A percentile compares a stretch with the other conserved stretches of the same genome.
These are phyloP conservation scores for Leptobrachium ailaonicum DNA, from an alignment of 2,113 vertebrate species.

Conservation along the genomic window DNA sequence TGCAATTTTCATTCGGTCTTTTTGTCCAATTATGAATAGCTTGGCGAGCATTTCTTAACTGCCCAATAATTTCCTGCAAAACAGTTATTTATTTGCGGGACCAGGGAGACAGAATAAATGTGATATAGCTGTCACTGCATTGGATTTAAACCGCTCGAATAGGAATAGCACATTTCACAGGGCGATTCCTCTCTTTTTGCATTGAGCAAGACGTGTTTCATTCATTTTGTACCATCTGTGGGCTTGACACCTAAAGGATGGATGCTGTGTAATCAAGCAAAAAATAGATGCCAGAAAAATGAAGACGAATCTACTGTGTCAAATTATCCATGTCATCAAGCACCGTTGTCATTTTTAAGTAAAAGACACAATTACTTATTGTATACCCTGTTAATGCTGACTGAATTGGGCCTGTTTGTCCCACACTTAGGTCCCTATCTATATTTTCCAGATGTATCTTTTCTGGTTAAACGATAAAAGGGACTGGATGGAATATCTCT, in stretches of 20 bases:
- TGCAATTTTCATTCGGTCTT: constrained; percentile 25
- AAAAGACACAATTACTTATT: too few relatives aligned
- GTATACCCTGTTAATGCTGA: too few relatives aligned
- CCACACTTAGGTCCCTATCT: too few relatives aligned
- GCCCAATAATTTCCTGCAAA: background rate
- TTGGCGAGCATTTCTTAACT: background rate
- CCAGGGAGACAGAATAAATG: background rate
- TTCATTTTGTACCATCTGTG: background rate
- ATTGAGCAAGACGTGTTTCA: background rate
- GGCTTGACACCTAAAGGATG: background rate
- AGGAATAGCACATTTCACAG: background rate
- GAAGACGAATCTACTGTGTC: too few relatives aligned
- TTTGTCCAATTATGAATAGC: constrained; percentile 25
- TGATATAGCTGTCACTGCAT: background rate
- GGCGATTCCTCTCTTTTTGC: background rate
- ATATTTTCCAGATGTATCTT: too few relatives aligned
- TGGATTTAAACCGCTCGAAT: background rate
- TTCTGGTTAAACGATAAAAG: too few relatives aligned
- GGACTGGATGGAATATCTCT: too few relatives aligned
- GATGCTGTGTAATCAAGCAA: background rate
- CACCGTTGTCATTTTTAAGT: too few relatives aligned
- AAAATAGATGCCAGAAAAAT: too few relatives aligned
- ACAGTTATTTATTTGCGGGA: background rate
- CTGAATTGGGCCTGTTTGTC: too few relatives aligned
- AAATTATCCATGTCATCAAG: too few relatives aligned